A percentile compares a stretch with the other conserved stretches of the same genome.
These are phyloP conservation scores for Drosophila cracens DNA, from an alignment of 2,888 invertebrate species.

Conservation along the genomic window DNA sequence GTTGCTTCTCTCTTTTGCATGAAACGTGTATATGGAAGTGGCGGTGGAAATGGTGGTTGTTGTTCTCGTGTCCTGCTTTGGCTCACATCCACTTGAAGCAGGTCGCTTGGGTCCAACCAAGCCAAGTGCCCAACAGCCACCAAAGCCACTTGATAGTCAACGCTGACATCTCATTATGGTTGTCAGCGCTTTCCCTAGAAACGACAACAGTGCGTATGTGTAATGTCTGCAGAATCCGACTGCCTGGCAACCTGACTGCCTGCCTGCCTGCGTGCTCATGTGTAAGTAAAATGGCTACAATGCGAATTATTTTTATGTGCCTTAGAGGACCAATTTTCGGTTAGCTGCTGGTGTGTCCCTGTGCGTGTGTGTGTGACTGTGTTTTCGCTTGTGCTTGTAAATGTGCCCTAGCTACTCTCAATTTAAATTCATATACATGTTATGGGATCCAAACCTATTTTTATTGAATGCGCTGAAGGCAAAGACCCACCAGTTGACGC, in stretches of 20 bases:
- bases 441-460: conserved; percentile 39
- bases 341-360: conserved; percentile 3
- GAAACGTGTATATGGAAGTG: conserved; percentile 16
- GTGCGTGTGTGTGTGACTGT: neutral
- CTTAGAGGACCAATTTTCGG: conserved; percentile 74
- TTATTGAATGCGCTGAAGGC: conserved; percentile 21
- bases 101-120: conserved; percentile 51
- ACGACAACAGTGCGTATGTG: conserved; percentile 73
- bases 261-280: conserved; percentile 47
- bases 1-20: conserved; percentile 18
- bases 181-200: conserved; percentile 64
- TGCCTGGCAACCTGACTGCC: neutral
- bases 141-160: conserved; percentile 77
- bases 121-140: conserved; percentile 42
- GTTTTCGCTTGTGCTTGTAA: neutral
- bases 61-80: conserved; percentile 14
- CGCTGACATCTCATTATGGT: conserved; percentile 79
- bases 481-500: neutral
- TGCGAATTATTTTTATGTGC: conserved; percentile 77
- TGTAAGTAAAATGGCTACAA: conserved; percentile 73
- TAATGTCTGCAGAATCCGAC: conserved; percentile 46
- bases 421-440: conserved; percentile 58
- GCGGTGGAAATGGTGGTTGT: conserved; percentile 6
- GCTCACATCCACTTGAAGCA: conserved; percentile 60
- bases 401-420: conserved; percentile 30